Percentiles rank a stretch among this genome's conserved stretches.
phyloP scores from a whole-genome alignment of 2,888 invertebrate genomes.

The Platycheirus albimanus region DNA sequence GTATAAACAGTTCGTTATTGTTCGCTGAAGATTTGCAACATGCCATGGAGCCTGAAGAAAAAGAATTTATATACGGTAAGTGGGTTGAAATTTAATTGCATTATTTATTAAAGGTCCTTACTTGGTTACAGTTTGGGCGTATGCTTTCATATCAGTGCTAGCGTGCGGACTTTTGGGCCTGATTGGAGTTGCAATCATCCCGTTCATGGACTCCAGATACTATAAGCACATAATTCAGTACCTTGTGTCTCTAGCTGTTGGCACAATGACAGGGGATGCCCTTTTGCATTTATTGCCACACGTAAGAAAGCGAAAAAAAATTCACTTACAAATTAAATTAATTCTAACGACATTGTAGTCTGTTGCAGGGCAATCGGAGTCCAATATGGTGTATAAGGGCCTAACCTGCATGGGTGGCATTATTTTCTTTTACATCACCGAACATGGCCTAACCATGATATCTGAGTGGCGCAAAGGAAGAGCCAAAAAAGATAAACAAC shows the following conservation, averaged over 20 bases:
- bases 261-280: conserved; percentile 95
- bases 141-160: conserved; percentile 90
- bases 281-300: conserved; percentile 95
- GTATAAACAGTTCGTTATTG: conserved; percentile 83
- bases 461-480: conserved; percentile 91
- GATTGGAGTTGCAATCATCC: conserved; percentile 94
- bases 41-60: conserved; percentile 67
- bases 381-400: conserved; percentile 92
- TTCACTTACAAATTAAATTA: background rate
- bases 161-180: conserved; percentile 94
- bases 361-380: conserved; percentile 83
- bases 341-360: conserved; percentile 75
- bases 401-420: conserved; percentile 88
- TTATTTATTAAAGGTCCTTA: background rate
- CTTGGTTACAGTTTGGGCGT: conserved; percentile 88
- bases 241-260: conserved; percentile 95
- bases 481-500: conserved; percentile 87
- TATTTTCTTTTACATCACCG: conserved; percentile 94
- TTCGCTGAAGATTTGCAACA: conserved; percentile 76
- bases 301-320: conserved; percentile 84
- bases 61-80: conserved; percentile 78
- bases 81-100: background rate
- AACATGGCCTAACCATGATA: conserved; percentile 90
- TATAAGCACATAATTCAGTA: conserved; percentile 96
- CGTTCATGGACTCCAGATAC: conserved; percentile 93